Evolutionary conservation across 1,140 invertebrate species (phyloP).

Genomic region (Heliothis virescens): DNA sequence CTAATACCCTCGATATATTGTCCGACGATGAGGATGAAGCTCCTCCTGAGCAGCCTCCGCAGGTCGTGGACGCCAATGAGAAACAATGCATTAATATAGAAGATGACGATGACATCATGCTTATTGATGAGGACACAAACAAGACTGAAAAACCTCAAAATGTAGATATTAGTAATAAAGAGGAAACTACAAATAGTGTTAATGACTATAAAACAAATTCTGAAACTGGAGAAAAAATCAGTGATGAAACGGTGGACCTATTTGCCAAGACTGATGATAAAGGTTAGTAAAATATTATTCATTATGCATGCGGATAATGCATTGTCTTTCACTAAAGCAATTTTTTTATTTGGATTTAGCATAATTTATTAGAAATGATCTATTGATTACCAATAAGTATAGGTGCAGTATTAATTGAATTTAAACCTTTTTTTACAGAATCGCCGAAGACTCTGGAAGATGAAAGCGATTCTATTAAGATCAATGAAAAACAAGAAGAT

Average conservation of each 20-base stretch:
- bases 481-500: conserved; percentile 42
- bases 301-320: neutral
- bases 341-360: too few species aligned
- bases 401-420: neutral
- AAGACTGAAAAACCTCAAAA: conserved; percentile 46
- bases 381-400: neutral
- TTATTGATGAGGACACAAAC: conserved; percentile 67
- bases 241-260: neutral
- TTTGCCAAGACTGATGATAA: conserved; percentile 15
- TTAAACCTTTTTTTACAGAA: conserved; percentile 32
- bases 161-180: conserved; percentile 30
- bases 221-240: conserved; percentile 45
- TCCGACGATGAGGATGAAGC: conserved; percentile 74
- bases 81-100: conserved; percentile 72
- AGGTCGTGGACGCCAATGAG: conserved; percentile 51
- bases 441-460: conserved; percentile 3
- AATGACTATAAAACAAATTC: conserved; percentile 21
- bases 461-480: conserved; percentile 12
- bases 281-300: conserved; percentile 47
- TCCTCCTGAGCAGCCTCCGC: neutral
- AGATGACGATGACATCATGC: conserved; percentile 76
- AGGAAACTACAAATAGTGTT: neutral
- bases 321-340: too few species aligned
- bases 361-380: neutral
- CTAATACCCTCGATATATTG: conserved; percentile 77